Conservation (phyloP, 2,797 vertebrate species). For the Ataeniobius toweri region DNA sequence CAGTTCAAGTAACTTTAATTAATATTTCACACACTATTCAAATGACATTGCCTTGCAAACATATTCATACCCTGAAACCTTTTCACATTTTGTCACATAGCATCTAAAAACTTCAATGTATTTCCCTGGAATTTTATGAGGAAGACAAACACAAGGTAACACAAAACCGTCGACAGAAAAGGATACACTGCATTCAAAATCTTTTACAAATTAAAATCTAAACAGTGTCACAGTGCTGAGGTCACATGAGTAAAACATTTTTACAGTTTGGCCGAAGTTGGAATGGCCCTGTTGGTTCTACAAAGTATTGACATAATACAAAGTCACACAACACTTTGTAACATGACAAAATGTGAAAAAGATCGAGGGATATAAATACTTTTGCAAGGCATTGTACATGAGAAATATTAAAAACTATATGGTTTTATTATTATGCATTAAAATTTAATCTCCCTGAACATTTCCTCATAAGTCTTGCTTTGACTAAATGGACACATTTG, state of each 20-base stretch:
- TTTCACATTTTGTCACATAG: not conserved
- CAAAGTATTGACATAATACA: not conserved
- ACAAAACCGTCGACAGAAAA: not conserved
- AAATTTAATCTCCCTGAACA: not conserved
- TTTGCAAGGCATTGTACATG: not conserved
- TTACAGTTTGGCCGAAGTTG: not conserved
- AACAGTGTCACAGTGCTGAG: not conserved
- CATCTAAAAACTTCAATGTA: not conserved
- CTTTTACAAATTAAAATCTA: not conserved
- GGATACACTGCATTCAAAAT: not conserved
- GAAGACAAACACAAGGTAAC: not conserved
- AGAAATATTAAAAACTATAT: not conserved
- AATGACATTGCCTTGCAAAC: not conserved
- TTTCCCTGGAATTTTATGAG: not conserved
- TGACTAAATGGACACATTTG: not conserved
- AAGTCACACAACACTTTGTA: not conserved
- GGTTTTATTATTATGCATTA: not conserved
- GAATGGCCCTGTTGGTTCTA: not conserved
- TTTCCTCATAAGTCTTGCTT: not conserved
- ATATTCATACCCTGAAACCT: not conserved
- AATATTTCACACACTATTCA: not conserved
- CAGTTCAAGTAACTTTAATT: not conserved
- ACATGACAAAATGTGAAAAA: not conserved
- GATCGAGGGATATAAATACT: not conserved
- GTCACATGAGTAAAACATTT: no score